phyloP scores from a whole-genome alignment of 2,888 invertebrate species.

The Ferrisia virgata region DNA sequence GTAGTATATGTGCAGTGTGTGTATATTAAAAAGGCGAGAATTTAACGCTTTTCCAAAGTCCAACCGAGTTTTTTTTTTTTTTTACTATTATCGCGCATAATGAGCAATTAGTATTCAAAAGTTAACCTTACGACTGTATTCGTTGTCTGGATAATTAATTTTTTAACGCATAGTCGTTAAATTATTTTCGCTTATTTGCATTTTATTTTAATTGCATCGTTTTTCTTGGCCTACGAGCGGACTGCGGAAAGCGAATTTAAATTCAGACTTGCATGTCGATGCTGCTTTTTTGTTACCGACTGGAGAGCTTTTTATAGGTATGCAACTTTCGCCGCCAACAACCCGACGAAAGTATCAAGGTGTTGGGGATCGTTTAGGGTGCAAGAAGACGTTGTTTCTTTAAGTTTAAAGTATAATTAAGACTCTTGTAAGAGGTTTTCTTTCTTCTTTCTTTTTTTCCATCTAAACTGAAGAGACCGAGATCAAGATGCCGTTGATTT shows the following conservation, averaged over 20 bases:
- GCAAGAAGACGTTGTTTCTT: neutral
- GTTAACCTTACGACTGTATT: conserved; percentile 34
- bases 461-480: neutral
- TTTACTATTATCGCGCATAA: neutral
- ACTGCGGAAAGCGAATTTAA: neutral
- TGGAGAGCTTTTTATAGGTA: neutral
- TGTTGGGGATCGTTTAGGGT: conserved; percentile 9
- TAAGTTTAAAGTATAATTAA: neutral
- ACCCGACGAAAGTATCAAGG: neutral
- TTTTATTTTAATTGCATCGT: conserved; percentile 34
- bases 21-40: neutral
- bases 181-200: conserved; percentile 38
- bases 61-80: neutral
- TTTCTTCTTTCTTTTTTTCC: no score
- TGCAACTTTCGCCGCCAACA: neutral
- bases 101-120: conserved; percentile 44
- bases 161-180: conserved; percentile 33
- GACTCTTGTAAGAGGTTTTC: neutral
- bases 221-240: neutral
- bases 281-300: neutral
- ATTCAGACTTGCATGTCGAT: neutral
- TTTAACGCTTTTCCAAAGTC: conserved; percentile 14
- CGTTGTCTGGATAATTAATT: conserved; percentile 25
- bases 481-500: neutral
- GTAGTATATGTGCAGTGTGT: no score